phyloP scores from a whole-genome alignment of 2,888 invertebrate genomes.

The Cephus pygmeus region DNA sequence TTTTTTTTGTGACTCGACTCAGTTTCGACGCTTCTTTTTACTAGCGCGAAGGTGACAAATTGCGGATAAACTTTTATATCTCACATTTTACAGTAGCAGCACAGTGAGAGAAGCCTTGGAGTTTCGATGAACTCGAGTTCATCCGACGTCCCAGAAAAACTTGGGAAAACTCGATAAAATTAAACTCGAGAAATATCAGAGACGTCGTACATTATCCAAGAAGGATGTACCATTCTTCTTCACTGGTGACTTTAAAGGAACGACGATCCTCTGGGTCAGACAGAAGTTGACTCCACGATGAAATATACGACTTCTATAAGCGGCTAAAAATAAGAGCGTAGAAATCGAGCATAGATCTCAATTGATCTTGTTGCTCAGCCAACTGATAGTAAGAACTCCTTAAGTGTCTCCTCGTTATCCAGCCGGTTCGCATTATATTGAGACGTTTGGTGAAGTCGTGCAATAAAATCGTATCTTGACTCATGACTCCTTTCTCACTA shows the following conservation, averaged over 20 bases:
- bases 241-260: background rate
- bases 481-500: background rate
- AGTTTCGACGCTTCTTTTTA: background rate
- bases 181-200: background rate
- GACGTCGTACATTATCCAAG: background rate
- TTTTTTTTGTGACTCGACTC: background rate
- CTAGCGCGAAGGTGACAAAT: background rate
- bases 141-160: background rate
- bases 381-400: background rate
- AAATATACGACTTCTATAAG: background rate
- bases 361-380: constrained; percentile 1
- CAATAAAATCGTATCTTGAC: background rate
- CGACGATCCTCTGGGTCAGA: background rate
- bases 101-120: background rate
- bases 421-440: background rate
- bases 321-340: background rate
- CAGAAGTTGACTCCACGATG: background rate
- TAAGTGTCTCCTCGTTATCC: background rate
- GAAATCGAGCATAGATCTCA: background rate
- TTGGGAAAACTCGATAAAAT: background rate
- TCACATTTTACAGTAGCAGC: background rate
- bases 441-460: background rate
- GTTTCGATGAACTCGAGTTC: background rate
- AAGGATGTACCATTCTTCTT: background rate
- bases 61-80: background rate